A percentile compares a stretch with the other conserved stretches of the same genome.
Conservation (phyloP, 1,140 invertebrate species). For the Helicoverpa zea region DNA sequence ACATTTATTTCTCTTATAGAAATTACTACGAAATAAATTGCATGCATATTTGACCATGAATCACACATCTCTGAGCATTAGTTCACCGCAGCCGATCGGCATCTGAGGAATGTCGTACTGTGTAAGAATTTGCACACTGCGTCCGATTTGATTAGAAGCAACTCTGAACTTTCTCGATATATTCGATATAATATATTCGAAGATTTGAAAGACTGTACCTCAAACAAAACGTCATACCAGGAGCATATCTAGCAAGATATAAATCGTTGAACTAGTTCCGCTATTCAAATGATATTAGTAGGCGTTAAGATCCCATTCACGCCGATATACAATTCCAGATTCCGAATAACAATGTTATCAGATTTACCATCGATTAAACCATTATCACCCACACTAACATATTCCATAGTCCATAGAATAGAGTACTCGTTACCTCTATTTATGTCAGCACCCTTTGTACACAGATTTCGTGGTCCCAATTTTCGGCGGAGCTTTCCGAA, state of each 20-base stretch:
- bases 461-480: background rate
- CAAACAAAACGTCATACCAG: background rate
- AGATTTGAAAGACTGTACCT: too few species aligned
- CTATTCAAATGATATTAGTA: background rate
- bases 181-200: background rate
- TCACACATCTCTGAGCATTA: too few species aligned
- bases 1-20: too few species aligned
- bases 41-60: too few species aligned
- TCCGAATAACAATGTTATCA: conserved; percentile 1
- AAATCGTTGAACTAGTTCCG: background rate
- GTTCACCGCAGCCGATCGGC: too few species aligned
- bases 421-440: background rate
- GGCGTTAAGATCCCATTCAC: conserved; percentile 8
- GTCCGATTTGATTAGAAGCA: too few species aligned
- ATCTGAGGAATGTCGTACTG: too few species aligned
- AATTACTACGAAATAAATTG: too few species aligned
- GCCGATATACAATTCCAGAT: background rate
- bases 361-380: background rate
- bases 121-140: too few species aligned
- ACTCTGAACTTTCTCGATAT: too few species aligned
- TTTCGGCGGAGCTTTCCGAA: background rate
- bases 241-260: background rate
- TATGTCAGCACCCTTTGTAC: background rate
- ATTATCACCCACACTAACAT: background rate
- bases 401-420: background rate